Evolutionary conservation across 2,113 vertebrate genomes (phyloP), one percentile per base, ranked within the genome.

Genomic region (Lanius ludovicianus): DNA sequence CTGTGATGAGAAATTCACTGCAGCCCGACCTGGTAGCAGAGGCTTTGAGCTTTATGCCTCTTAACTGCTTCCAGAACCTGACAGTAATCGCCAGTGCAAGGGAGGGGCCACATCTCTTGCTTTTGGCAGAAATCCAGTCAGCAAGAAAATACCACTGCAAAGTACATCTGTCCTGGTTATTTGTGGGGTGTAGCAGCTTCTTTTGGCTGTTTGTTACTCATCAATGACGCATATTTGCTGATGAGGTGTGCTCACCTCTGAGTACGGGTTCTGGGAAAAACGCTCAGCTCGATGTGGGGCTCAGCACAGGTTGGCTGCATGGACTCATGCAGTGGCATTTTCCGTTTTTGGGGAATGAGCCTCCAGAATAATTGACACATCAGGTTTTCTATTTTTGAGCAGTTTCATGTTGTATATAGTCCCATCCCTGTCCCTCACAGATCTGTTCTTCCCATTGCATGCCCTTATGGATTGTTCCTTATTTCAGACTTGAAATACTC

Each of bases 191-290:
- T 56, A 25, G 62, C 55, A n/a, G 42, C 31, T 55, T 1, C 52
- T 80, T 90, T 41, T 52, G 49, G 19, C 41, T 52, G 28, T 15
- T 65, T 4, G 28, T 80, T 18, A 8, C 33, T 56, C 11, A 13
- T 22, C 14, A 28, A 16, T 33, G 74, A n/a, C 0, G 7, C 0
- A 0, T 41, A 6, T 67, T 50, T 75, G 25, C 47, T 62, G 35
- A 12, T 50, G 35, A 70, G 7, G 18, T 50, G n/a, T 13, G 52
- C 47, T 87, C 24, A 7, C 22, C 37, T 76, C 49, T 4, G 28
- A 44, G 57, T 14, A 3, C 3, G 4, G n/a, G 35, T 11, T 77
- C 23, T 10, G 17, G 50, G 50, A 62, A 8, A 44, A 60, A 7
- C 2, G 13, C 52, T 63, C 22, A 27, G 55, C 59, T 73, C 49